These are phyloP conservation scores for Eugnorisma glareosa DNA, from an alignment of 2,888 invertebrate genomes.

Conservation along the genomic window DNA sequence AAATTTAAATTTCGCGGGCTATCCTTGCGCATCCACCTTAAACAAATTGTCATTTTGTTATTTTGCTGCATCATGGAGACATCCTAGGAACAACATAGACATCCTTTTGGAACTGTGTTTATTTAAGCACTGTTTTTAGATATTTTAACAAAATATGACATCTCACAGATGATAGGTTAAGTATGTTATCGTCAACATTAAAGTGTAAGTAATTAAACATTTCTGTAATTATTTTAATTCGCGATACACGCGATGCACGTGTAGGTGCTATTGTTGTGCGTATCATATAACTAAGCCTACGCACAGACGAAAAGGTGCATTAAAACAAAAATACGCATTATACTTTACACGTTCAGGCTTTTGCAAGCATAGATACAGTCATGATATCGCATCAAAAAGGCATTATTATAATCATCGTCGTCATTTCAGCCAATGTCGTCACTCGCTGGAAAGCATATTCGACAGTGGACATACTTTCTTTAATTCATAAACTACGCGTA, in stretches of 20 bases:
- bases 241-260: no score
- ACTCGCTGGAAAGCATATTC: not conserved
- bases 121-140: no score
- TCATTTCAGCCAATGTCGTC: not conserved
- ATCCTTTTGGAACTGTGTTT: not conserved
- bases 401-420: not conserved
- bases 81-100: no score
- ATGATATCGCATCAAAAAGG: not conserved
- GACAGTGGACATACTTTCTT: not conserved
- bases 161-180: no score
- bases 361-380: not conserved
- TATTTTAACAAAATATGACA: no score
- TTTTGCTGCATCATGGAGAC: no score
- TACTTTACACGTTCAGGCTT: no score
- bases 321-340: not conserved
- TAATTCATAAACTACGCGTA: not conserved
- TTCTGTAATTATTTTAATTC: not conserved
- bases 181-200: not conserved
- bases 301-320: not conserved
- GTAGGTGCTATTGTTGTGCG: not conserved
- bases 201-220: no score
- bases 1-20: no score
- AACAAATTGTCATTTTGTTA: not conserved
- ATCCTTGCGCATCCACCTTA: no score
- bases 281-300: not conserved